A percentile compares a stretch with the other conserved stretches of the same genome.
Conservation (phyloP, 1,140 invertebrate genomes). For the Neodiprion lecontei region DNA sequence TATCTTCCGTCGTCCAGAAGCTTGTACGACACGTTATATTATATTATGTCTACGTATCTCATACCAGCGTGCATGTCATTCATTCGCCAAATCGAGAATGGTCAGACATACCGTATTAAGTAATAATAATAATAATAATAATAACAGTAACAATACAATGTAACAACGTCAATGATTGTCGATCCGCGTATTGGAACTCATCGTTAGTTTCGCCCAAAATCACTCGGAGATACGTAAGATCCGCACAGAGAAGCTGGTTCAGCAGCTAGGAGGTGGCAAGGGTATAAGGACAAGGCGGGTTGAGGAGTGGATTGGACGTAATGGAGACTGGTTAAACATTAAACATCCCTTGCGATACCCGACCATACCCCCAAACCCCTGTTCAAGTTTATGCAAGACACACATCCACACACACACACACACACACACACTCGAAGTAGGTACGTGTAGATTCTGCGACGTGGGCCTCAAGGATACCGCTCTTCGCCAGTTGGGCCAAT, state of each 20-base stretch:
- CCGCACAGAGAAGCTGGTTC: conserved; percentile 39
- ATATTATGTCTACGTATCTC: no score
- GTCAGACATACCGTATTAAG: no score
- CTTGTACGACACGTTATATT: no score
- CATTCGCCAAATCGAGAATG: no score
- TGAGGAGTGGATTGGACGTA: conserved; percentile 35
- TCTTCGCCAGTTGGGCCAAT: neutral
- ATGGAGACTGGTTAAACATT: conserved; percentile 61
- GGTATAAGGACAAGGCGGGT: conserved; percentile 26
- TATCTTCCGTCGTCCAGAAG: neutral
- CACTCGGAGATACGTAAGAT: no score
- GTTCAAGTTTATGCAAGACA: conserved; percentile 49
- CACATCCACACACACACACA: conserved; percentile 38
- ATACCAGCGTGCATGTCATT: no score
- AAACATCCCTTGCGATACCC: conserved; percentile 57
- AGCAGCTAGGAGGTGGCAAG: conserved; percentile 26
- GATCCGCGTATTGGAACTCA: no score
- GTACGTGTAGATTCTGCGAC: conserved; percentile 10
- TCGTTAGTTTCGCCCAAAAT: no score
- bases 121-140: no score
- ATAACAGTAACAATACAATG: no score
- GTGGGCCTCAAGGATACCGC: neutral
- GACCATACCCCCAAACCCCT: conserved; percentile 50
- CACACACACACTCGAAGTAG: neutral
- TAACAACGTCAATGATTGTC: no score